Conservation (phyloP, 2,888 invertebrate species). For the Drosophila paranaensis region DNA sequence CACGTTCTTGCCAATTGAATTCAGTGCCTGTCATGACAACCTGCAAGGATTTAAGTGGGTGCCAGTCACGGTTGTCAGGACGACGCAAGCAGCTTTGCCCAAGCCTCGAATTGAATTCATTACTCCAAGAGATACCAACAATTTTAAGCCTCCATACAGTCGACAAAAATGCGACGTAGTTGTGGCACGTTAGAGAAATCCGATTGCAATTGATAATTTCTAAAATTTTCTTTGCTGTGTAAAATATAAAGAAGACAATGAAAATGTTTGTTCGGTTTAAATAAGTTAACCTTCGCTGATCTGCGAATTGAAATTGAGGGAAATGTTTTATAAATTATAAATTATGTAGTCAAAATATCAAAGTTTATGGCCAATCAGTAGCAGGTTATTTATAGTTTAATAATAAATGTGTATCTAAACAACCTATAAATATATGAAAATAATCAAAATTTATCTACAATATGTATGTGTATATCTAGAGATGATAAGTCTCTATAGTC, state of each 20-base stretch:
- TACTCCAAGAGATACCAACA: conserved; percentile 11
- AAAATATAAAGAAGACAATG: too few relatives aligned
- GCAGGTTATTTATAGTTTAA: too few relatives aligned
- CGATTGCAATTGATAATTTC: too few relatives aligned
- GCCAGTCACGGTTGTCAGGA: conserved; percentile 34
- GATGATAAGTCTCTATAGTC: background rate
- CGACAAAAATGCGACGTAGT: conserved; percentile 9
- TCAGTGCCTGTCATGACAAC: conserved; percentile 39
- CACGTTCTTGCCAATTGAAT: conserved; percentile 31
- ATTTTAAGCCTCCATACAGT: conserved; percentile 34
- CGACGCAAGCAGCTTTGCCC: conserved; percentile 31
- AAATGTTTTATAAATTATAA: background rate
- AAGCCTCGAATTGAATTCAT: conserved; percentile 31
- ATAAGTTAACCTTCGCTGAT: background rate
- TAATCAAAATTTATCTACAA: too few relatives aligned
- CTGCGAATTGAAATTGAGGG: background rate
- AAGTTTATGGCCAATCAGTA: too few relatives aligned
- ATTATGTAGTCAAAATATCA: background rate
- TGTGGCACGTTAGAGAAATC: too few relatives aligned
- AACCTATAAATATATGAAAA: too few relatives aligned
- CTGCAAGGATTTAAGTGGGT: conserved; percentile 46
- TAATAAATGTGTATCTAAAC: too few relatives aligned
- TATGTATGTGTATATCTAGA: too few relatives aligned
- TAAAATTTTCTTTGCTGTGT: too few relatives aligned
- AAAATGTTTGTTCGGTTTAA: background rate